Percentiles rank a stretch among this genome's conserved stretches.
phyloP scores from a whole-genome alignment of 2,888 invertebrate genomes.

The Cenopis cana region DNA sequence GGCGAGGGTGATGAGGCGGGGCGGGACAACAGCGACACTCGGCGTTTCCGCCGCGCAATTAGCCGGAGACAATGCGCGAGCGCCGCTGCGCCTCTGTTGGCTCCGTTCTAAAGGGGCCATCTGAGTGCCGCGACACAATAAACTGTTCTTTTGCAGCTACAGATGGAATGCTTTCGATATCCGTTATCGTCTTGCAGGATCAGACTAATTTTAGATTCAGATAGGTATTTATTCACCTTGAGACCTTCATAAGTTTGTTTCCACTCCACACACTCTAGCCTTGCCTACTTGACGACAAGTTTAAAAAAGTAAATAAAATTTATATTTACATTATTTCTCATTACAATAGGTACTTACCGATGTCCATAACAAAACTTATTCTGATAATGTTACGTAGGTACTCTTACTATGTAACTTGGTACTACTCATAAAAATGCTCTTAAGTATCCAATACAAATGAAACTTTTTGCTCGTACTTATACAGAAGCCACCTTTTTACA shows the following conservation, averaged over 20 bases:
- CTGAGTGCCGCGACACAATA: not conserved
- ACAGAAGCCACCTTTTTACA: slow-evolving; percentile 20
- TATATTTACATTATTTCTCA: too few relatives aligned
- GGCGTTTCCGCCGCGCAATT: slow-evolving; percentile 44
- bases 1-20: not conserved
- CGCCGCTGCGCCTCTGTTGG: slow-evolving; percentile 15
- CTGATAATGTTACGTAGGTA: not conserved
- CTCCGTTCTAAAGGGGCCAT: slow-evolving; percentile 2
- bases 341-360: not conserved
- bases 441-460: not conserved
- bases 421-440: not conserved
- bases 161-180: slow-evolving; percentile 23
- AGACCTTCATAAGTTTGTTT: not conserved
- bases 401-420: not conserved
- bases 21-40: slow-evolving; percentile 16
- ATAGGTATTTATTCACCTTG: not conserved
- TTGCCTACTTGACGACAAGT: not conserved
- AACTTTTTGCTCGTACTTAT: not conserved
- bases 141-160: slow-evolving; percentile 1
- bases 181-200: slow-evolving; percentile 4
- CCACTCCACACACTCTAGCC: not conserved
- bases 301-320: too few relatives aligned
- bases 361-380: not conserved
- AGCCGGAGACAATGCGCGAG: slow-evolving; percentile 50
- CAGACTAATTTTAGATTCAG: not conserved